phyloP scores from a whole-genome alignment of 53 echinoderm and acorn worm species.

The Temnopleurus reevesii region DNA sequence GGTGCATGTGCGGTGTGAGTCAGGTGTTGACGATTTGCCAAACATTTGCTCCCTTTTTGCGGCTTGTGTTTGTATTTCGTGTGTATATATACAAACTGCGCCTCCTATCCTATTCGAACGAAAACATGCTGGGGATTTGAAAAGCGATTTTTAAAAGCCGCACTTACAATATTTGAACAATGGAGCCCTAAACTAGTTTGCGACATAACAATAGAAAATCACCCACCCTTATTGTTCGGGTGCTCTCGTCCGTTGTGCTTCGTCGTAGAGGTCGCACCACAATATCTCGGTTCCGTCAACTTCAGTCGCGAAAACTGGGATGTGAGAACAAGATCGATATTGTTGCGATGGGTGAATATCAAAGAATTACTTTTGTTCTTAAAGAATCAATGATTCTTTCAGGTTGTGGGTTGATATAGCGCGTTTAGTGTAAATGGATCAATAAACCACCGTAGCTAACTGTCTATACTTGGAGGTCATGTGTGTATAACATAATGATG shows the following conservation, averaged over 20 bases:
- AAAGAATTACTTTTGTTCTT: neutral
- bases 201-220: neutral
- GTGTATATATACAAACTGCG: constrained; percentile 21
- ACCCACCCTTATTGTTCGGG: constrained; percentile 11
- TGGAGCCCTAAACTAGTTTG: neutral
- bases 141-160: constrained; percentile 52
- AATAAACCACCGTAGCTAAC: neutral
- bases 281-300: neutral
- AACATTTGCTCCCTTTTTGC: neutral
- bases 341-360: neutral
- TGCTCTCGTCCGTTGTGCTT: neutral
- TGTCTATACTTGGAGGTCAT: neutral
- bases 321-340: neutral
- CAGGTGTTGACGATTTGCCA: neutral
- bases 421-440: neutral
- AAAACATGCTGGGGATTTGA: constrained; percentile 24
- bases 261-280: neutral
- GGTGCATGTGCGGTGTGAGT: constrained; percentile 33
- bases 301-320: neutral
- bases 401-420: neutral
- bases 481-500: too few relatives aligned
- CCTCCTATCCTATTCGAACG: neutral
- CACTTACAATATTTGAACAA: constrained; percentile 53
- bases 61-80: neutral
- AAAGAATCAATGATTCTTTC: neutral